Percentiles rank a stretch among this genome's conserved stretches.
Evolutionary conservation across 2,797 vertebrate species (phyloP).

Genomic region (Argyrosomus regius): DNA sequence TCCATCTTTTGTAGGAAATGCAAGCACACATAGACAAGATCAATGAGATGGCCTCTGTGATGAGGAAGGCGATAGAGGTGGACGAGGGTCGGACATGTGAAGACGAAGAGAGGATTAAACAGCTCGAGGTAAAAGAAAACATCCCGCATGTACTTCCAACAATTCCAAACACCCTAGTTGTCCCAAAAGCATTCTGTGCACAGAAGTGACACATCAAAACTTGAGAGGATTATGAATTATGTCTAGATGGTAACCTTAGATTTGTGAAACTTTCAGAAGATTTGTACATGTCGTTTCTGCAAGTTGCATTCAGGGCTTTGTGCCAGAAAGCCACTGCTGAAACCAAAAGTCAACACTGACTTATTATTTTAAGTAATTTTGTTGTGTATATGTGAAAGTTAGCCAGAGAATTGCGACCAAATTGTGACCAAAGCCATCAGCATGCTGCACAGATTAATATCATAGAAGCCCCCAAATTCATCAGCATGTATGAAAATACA

Average conservation of each 20-base stretch:
- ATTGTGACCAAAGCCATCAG: not conserved
- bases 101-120: slow-evolving; percentile 95
- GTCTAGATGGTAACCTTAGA: no score
- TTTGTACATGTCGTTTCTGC: no score
- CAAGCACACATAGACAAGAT: slow-evolving; percentile 97
- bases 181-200: not conserved
- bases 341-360: no score
- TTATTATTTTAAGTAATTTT: no score
- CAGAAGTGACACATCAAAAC: not conserved
- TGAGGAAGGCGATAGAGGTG: slow-evolving; percentile 96
- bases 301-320: no score
- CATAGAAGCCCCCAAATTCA: not conserved
- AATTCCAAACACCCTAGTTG: not conserved
- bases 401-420: no score
- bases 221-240: no score
- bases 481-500: not conserved
- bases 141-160: not conserved
- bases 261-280: no score
- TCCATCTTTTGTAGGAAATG: slow-evolving; percentile 87
- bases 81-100: slow-evolving; percentile 92
- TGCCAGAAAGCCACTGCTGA: no score
- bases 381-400: no score
- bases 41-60: slow-evolving; percentile 97
- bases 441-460: not conserved
- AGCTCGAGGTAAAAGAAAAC: slow-evolving; percentile 90